These are phyloP conservation scores for Hymenopus coronatus DNA, from an alignment of 2,888 invertebrate genomes.

Conservation along the genomic window DNA sequence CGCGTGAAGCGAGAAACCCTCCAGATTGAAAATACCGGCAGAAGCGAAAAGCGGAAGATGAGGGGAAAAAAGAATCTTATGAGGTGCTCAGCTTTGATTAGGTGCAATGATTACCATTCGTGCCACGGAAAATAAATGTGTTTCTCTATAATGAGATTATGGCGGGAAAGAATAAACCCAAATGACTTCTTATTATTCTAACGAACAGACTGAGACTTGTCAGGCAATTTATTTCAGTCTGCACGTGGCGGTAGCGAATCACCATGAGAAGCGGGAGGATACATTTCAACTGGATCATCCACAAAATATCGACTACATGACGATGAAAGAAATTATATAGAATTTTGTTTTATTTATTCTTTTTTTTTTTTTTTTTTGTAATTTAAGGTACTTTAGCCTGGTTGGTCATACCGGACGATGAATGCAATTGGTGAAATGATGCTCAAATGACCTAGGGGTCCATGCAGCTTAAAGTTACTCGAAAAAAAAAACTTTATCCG, in stretches of 20 bases:
- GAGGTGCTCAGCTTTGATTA: neutral
- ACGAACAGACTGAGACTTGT: neutral
- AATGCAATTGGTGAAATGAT: too few relatives aligned
- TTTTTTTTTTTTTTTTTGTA: too few relatives aligned
- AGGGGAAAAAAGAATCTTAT: neutral
- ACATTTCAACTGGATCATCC: too few relatives aligned
- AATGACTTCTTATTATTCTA: neutral
- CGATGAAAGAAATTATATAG: too few relatives aligned
- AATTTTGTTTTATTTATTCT: too few relatives aligned
- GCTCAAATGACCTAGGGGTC: too few relatives aligned
- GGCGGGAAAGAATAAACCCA: neutral
- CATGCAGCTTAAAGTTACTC: too few relatives aligned
- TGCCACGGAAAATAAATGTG: neutral
- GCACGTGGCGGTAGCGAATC: neutral
- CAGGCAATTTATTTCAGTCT: neutral
- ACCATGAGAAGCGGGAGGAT: too few relatives aligned
- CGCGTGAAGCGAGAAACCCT: neutral
- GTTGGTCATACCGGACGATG: too few relatives aligned
- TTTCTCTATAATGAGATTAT: neutral
- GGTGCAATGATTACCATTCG: neutral
- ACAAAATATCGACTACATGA: too few relatives aligned
- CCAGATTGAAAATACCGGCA: neutral
- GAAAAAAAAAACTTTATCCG: too few relatives aligned
- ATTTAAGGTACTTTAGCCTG: too few relatives aligned
- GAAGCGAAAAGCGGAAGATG: neutral